phyloP scores from a whole-genome alignment of 2,888 invertebrate species.

The Synanthedon tipuliformis region DNA sequence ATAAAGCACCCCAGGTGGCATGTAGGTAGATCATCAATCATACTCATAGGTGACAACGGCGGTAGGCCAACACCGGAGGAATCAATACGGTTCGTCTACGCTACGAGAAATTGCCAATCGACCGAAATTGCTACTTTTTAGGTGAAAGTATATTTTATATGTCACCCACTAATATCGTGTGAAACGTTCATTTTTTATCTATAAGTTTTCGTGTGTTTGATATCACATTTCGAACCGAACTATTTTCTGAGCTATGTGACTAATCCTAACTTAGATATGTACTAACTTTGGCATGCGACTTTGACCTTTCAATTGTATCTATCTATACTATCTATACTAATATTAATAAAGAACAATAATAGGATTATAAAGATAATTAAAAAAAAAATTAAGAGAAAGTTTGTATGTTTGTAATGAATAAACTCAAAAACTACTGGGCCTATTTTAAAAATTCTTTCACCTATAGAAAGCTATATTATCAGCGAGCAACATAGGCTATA shows the following conservation, averaged over 20 bases:
- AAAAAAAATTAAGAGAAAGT: too few relatives aligned
- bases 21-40: conserved; percentile 30
- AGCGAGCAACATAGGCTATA: too few relatives aligned
- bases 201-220: background rate
- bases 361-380: too few relatives aligned
- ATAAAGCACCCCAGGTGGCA: conserved; percentile 16
- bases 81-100: conserved; percentile 16
- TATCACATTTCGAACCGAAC: background rate
- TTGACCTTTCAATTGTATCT: too few relatives aligned
- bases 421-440: too few relatives aligned
- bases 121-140: conserved; percentile 1
- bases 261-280: too few relatives aligned
- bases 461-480: too few relatives aligned
- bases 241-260: background rate
- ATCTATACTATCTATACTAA: too few relatives aligned
- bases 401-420: too few relatives aligned
- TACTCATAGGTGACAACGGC: conserved; percentile 28
- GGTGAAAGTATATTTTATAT: background rate
- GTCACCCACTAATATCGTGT: background rate
- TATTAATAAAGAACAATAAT: too few relatives aligned
- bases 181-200: background rate
- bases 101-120: conserved; percentile 16
- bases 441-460: too few relatives aligned
- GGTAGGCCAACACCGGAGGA: conserved; percentile 9
- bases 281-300: too few relatives aligned